Conservation (phyloP, 2,888 invertebrate species). For the Lamellibrachia satsuma region DNA sequence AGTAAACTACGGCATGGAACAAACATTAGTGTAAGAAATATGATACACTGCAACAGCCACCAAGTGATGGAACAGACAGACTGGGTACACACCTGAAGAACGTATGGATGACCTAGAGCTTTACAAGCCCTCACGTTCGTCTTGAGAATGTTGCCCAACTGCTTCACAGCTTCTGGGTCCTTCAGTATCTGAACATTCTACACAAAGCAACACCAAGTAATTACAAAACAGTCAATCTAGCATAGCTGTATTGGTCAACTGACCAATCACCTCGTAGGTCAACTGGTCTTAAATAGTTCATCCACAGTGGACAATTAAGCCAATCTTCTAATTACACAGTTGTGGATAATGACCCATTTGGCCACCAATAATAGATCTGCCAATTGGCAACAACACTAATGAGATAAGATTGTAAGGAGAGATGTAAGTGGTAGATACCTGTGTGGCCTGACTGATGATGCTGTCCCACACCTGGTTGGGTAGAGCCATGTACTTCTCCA, state of each 20-base stretch:
- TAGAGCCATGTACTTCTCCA: conserved; percentile 96
- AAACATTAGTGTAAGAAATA: background rate
- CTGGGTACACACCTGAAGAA: conserved; percentile 71
- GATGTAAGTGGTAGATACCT: conserved; percentile 66
- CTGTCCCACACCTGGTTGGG: conserved; percentile 99
- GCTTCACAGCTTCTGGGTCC: conserved; percentile 95
- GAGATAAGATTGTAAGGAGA: background rate
- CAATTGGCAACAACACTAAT: background rate
- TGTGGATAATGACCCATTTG: background rate
- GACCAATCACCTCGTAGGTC: background rate
- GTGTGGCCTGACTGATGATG: conserved; percentile 94
- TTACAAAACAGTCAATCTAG: background rate
- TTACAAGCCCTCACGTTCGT: conserved; percentile 99
- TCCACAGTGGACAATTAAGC: background rate
- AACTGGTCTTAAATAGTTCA: background rate
- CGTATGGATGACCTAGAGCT: conserved; percentile 95
- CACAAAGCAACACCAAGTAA: background rate
- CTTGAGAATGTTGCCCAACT: conserved; percentile 96
- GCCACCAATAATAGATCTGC: background rate
- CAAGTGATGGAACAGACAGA: too few relatives aligned
- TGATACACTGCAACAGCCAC: too few relatives aligned
- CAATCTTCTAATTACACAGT: background rate
- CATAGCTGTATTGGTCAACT: background rate
- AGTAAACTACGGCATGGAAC: background rate
- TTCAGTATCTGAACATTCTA: conserved; percentile 94